A percentile compares a stretch with the other conserved stretches of the same genome.
phyloP scores from a whole-genome alignment of 1,140 invertebrate genomes.

The Drosophila orosa region DNA sequence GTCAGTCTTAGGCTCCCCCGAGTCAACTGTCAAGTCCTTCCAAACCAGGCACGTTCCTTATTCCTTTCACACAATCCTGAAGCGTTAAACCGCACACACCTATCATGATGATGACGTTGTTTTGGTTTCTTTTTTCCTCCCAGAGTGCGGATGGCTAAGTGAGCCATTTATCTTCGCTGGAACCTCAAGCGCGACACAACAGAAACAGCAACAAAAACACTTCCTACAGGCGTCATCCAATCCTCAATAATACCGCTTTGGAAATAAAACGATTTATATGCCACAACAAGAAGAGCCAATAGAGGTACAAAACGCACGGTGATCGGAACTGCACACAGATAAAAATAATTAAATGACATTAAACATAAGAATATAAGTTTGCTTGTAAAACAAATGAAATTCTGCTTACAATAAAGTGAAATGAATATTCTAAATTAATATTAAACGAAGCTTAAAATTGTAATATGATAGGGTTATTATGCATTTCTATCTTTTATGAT shows the following conservation, averaged over 20 bases:
- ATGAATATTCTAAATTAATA: neutral
- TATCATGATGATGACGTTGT: slow-evolving; percentile 55
- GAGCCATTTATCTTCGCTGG: slow-evolving; percentile 83
- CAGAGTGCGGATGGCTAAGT: slow-evolving; percentile 67
- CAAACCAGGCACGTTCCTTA: slow-evolving; percentile 57
- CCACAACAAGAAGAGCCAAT: slow-evolving; percentile 50
- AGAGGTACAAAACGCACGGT: neutral
- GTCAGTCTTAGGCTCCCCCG: slow-evolving; percentile 70
- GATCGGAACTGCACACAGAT: neutral
- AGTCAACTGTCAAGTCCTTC: slow-evolving; percentile 47
- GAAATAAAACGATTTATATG: slow-evolving; percentile 84
- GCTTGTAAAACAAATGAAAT: neutral
- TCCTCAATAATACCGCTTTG: slow-evolving; percentile 72
- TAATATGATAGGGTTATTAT: no score
- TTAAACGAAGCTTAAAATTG: neutral
- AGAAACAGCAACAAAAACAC: slow-evolving; percentile 55
- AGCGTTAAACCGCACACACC: slow-evolving; percentile 82
- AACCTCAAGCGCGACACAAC: slow-evolving; percentile 81
- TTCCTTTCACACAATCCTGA: slow-evolving; percentile 46
- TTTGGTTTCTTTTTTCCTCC: slow-evolving; percentile 30
- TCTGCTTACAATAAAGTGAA: neutral
- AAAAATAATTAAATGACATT: neutral
- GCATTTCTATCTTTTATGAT: neutral
- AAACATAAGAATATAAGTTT: no score
- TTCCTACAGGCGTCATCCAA: slow-evolving; percentile 81